Evolutionary conservation across 1,140 invertebrate genomes (phyloP).

Genomic region (Tetraneura akinire): DNA sequence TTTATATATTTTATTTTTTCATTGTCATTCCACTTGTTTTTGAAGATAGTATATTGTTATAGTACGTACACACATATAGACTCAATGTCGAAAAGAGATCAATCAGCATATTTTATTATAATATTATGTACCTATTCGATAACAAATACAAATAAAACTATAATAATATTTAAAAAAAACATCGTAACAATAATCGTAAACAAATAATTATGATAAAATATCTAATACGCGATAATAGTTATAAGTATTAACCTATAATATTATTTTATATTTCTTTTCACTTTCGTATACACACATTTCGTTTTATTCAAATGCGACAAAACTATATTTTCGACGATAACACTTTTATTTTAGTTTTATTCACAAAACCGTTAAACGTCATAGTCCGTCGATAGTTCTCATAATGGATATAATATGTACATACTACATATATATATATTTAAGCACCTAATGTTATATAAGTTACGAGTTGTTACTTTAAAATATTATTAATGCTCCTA

Average conservation of each 20-base stretch:
- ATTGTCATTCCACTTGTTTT: constrained; percentile 7
- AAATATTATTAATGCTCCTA: background rate
- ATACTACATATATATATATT: too few species aligned
- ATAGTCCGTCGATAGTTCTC: background rate
- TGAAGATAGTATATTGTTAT: constrained; percentile 20
- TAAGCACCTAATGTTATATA: too few species aligned
- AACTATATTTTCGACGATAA: background rate
- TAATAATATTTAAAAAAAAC: background rate
- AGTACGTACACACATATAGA: background rate
- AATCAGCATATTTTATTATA: too few species aligned
- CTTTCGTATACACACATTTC: background rate
- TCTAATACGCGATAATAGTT: background rate
- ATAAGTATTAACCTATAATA: background rate
- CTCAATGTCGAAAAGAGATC: background rate
- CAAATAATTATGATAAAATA: too few species aligned
- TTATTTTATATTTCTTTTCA: background rate
- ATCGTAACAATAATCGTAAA: too few species aligned
- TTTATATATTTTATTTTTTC: background rate
- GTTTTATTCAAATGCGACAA: background rate
- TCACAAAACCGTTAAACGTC: background rate
- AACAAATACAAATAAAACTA: background rate
- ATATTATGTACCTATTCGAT: background rate
- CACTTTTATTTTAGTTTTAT: background rate
- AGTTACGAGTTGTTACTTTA: too few species aligned
- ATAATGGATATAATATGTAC: background rate